Conservation (phyloP, 1,140 invertebrate genomes). For the Diorhabda sublineata region DNA sequence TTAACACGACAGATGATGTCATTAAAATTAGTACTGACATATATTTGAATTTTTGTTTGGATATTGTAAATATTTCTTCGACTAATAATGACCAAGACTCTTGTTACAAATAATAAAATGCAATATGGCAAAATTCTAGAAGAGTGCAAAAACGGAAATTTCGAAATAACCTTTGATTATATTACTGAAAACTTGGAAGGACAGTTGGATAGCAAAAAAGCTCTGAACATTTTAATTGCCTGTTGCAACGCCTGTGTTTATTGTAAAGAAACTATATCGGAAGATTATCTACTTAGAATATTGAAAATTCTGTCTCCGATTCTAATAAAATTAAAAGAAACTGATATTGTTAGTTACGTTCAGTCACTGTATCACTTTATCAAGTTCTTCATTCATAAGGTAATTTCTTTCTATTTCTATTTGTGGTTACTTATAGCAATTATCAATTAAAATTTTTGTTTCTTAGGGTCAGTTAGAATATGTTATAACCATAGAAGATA, state of each 20-base stretch:
- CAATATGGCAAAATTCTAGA: background rate
- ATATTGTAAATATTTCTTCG: too few species aligned
- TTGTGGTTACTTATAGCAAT: background rate
- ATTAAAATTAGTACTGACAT: too few species aligned
- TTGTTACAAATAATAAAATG: conserved; percentile 1
- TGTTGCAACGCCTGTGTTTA: conserved; percentile 7
- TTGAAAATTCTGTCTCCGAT: conserved; percentile 1
- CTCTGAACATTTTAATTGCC: background rate
- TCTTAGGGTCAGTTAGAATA: conserved; percentile 1
- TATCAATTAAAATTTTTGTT: conserved; percentile 4
- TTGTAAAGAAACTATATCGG: background rate
- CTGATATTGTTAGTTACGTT: conserved; percentile 5
- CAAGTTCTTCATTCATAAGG: conserved; percentile 8
- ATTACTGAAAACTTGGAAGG: background rate
- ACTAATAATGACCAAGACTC: background rate
- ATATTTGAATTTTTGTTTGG: too few species aligned
- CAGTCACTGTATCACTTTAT: conserved; percentile 10
- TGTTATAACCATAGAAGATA: conserved; percentile 15
- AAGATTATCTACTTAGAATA: background rate
- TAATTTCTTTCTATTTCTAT: conserved; percentile 5
- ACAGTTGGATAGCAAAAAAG: conserved; percentile 3
- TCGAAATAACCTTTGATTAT: background rate
- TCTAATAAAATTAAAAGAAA: conserved; percentile 13
- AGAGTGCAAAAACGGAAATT: conserved; percentile 9
- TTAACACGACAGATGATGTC: too few species aligned